phyloP scores from a whole-genome alignment of 2,888 invertebrate species.

The Luffia ferchaultella region DNA sequence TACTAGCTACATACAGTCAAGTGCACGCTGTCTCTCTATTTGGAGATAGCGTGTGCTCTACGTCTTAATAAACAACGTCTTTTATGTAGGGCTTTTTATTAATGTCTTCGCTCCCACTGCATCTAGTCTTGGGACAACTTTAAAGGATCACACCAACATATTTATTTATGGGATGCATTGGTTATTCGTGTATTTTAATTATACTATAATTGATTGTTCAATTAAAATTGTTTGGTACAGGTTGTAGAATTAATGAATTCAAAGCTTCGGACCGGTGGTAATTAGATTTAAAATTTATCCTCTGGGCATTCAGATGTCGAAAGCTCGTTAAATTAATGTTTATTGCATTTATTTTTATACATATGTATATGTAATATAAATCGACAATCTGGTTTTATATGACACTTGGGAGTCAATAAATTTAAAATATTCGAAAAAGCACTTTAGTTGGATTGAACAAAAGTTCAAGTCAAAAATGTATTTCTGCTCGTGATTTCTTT shows the following conservation, averaged over 20 bases:
- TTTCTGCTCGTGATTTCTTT: too few relatives aligned
- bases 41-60: conserved; percentile 1
- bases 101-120: neutral
- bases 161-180: neutral
- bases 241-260: neutral
- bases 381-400: too few relatives aligned
- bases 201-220: neutral
- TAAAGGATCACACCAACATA: neutral
- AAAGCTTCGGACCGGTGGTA: neutral
- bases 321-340: neutral
- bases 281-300: neutral
- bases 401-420: too few relatives aligned
- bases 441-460: too few relatives aligned
- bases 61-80: conserved; percentile 6
- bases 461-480: too few relatives aligned
- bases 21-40: neutral
- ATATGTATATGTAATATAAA: too few relatives aligned
- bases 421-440: too few relatives aligned
- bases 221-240: neutral
- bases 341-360: neutral
- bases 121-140: neutral
- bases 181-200: neutral
- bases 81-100: conserved; percentile 2
- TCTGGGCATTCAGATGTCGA: neutral
- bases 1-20: neutral